phyloP scores from a whole-genome alignment of 2,113 vertebrate genomes.

The Narcine bancroftii region DNA sequence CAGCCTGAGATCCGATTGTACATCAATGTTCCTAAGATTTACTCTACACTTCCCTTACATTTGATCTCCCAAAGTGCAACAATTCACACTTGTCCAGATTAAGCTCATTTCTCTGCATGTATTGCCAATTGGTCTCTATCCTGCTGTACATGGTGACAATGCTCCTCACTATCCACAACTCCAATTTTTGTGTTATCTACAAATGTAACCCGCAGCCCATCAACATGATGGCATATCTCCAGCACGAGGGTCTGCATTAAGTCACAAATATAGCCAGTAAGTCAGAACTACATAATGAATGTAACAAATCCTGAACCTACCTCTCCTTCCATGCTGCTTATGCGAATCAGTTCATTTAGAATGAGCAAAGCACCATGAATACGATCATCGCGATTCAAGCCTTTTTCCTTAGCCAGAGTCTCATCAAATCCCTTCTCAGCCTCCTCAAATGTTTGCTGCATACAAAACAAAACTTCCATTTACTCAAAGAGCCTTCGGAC shows the following conservation, averaged over 20 bases:
- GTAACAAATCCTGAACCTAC: slow-evolving; percentile 53
- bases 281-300: not conserved
- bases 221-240: not conserved
- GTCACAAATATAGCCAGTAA: not conserved
- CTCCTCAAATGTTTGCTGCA: slow-evolving; percentile 90
- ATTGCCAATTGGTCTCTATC: no score
- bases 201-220: no score
- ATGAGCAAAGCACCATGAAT: slow-evolving; percentile 91
- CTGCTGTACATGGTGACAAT: no score
- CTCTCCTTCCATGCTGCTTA: slow-evolving; percentile 99
- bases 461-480: not conserved
- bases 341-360: slow-evolving; percentile 91
- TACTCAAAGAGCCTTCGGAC: not conserved
- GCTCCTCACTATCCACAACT: no score
- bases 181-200: no score
- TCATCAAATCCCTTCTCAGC: slow-evolving; percentile 96
- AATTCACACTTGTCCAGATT: no score
- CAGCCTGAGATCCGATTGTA: no score
- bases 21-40: no score
- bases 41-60: no score
- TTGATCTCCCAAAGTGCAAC: no score
- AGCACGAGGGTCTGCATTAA: not conserved
- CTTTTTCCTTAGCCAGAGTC: slow-evolving; percentile 90
- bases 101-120: no score
- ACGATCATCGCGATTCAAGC: slow-evolving; percentile 92